Percentiles rank a stretch among this genome's conserved stretches.
These are phyloP conservation scores for Drosophila leontia DNA, from an alignment of 1,140 invertebrate species.

Conservation along the genomic window DNA sequence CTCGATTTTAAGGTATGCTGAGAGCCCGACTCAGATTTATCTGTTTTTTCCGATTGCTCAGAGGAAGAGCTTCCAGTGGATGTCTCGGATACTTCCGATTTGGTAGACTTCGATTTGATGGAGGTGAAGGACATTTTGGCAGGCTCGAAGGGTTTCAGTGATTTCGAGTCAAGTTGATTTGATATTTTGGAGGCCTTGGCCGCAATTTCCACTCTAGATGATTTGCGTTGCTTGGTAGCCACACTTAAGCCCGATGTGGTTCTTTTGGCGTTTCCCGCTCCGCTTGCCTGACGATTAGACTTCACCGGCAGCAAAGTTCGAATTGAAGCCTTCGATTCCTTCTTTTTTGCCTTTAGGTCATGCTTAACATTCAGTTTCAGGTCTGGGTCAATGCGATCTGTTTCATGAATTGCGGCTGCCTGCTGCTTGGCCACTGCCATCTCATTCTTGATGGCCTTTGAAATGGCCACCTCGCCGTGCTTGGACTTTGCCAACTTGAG, in stretches of 20 bases:
- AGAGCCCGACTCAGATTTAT: neutral
- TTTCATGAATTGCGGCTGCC: conserved; percentile 4
- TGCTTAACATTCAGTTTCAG: neutral
- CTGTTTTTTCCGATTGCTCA: neutral
- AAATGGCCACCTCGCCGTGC: conserved; percentile 50
- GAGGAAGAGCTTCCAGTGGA: neutral
- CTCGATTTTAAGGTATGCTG: neutral
- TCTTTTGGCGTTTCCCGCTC: neutral
- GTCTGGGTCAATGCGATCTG: conserved; percentile 36
- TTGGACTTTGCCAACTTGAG: conserved; percentile 8
- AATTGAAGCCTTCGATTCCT: conserved; percentile 7
- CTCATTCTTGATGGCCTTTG: conserved; percentile 67
- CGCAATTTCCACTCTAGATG: neutral
- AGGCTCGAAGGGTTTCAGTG: neutral
- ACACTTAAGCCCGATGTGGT: conserved; percentile 20
- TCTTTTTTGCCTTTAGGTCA: neutral
- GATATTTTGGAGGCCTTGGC: conserved; percentile 3
- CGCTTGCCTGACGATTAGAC: neutral
- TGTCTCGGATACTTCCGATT: neutral
- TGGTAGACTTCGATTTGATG: neutral
- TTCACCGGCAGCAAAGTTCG: conserved; percentile 42
- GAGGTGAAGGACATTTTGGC: neutral
- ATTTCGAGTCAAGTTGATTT: neutral
- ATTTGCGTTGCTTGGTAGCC: neutral
- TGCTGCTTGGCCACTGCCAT: conserved; percentile 53